Conservation (phyloP, 37 sponge, comb jelly and placozoan genomes). For the Tethya wilhelma region DNA sequence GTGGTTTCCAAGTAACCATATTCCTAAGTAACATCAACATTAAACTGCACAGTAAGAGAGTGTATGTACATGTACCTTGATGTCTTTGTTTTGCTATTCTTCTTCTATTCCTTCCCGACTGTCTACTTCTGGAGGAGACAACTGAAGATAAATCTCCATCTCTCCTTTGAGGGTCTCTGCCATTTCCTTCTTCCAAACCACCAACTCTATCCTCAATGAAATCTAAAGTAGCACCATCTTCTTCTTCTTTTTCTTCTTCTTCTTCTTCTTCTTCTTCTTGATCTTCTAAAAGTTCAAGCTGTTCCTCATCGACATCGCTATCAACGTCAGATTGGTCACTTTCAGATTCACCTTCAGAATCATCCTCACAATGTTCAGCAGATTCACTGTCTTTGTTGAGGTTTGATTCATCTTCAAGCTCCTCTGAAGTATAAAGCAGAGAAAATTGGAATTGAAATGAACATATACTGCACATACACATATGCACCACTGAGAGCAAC, state of each 20-base stretch:
- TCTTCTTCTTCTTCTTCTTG: neutral
- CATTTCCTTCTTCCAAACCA: neutral
- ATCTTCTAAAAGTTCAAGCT: too few species aligned
- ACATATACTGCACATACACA: too few species aligned
- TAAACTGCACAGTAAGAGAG: too few species aligned
- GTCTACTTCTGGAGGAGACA: too few species aligned
- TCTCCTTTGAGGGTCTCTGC: neutral
- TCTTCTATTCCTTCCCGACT: neutral
- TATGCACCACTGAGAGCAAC: too few species aligned
- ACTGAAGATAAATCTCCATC: too few species aligned
- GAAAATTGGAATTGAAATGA: neutral
- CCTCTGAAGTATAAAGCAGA: neutral
- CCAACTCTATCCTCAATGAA: neutral
- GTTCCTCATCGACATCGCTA: neutral
- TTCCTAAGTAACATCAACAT: too few species aligned
- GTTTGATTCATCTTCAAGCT: too few species aligned
- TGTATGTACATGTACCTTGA: neutral
- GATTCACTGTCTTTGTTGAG: neutral
- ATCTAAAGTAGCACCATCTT: too few species aligned
- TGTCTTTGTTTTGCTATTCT: neutral
- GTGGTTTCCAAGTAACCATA: too few species aligned
- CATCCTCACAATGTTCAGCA: slow-evolving; percentile 19
- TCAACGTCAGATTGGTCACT: slow-evolving; percentile 7
- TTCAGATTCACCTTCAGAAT: slow-evolving; percentile 21
- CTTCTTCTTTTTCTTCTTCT: slow-evolving; percentile 1